These are phyloP conservation scores for Belonocnema kinseyi DNA, from an alignment of 1,140 invertebrate species.

Conservation along the genomic window DNA sequence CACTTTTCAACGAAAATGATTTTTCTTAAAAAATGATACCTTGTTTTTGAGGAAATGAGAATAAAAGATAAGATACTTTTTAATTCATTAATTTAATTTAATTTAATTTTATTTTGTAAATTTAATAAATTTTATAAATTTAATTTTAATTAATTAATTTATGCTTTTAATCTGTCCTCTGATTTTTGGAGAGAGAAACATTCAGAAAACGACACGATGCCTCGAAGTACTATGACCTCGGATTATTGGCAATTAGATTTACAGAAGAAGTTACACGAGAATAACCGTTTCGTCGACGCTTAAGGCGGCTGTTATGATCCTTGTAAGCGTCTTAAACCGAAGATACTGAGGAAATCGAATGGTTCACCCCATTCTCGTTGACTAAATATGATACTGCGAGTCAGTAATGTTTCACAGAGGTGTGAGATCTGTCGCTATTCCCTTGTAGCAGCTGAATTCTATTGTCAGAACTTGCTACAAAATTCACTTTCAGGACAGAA, in stretches of 20 bases:
- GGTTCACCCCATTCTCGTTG: background rate
- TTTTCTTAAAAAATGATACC: too few species aligned
- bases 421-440: background rate
- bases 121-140: too few species aligned
- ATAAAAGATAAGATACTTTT: too few species aligned
- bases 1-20: too few species aligned
- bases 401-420: background rate
- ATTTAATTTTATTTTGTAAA: too few species aligned
- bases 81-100: too few species aligned
- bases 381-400: background rate
- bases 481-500: too few species aligned
- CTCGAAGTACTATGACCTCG: conserved; percentile 9
- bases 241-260: conserved; percentile 52
- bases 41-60: too few species aligned
- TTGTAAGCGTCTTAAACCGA: conserved; percentile 44
- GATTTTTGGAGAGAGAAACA: background rate
- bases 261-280: conserved; percentile 40
- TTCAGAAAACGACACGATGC: background rate
- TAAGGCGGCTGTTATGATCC: conserved; percentile 46
- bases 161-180: background rate
- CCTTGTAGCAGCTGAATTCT: background rate
- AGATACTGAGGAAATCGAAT: conserved; percentile 25
- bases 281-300: conserved; percentile 53
- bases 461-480: background rate
- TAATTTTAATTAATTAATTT: too few species aligned